A percentile compares a stretch with the other conserved stretches of the same genome.
phyloP scores from a whole-genome alignment of 2,797 vertebrate species.

The Falco concolor region DNA sequence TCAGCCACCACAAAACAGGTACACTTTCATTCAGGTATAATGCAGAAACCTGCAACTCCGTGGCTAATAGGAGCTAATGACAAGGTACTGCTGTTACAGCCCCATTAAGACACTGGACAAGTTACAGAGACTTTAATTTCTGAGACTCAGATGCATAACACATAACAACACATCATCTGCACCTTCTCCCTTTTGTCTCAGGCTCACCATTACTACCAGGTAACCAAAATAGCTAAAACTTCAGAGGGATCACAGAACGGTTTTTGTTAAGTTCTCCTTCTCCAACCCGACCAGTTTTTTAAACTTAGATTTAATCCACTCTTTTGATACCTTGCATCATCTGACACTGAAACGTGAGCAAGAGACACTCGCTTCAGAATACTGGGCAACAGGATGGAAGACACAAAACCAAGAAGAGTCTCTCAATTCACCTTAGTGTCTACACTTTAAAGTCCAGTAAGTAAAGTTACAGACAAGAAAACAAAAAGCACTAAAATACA shows the following conservation, averaged over 20 bases:
- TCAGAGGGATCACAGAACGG: background rate
- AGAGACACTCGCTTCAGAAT: background rate
- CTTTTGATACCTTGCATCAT: background rate
- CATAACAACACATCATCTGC: background rate
- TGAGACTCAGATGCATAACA: background rate
- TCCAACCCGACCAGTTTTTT: background rate
- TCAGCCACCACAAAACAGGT: background rate
- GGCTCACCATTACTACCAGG: background rate
- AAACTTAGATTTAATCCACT: background rate
- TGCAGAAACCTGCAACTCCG: background rate
- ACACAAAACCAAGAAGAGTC: background rate
- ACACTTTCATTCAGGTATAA: background rate
- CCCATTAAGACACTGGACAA: background rate
- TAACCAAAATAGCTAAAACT: background rate
- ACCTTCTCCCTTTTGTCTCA: background rate
- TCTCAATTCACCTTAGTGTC: background rate
- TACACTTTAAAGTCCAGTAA: background rate
- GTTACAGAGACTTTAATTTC: background rate
- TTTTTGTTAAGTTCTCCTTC: background rate
- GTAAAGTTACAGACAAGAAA: background rate
- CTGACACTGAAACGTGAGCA: background rate
- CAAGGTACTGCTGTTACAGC: accelerated
- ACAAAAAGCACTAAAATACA: background rate
- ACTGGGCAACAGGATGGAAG: background rate
- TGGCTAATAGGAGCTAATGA: background rate